phyloP scores from a whole-genome alignment of 1,140 invertebrate genomes.

The Drosophila lacertosa region DNA sequence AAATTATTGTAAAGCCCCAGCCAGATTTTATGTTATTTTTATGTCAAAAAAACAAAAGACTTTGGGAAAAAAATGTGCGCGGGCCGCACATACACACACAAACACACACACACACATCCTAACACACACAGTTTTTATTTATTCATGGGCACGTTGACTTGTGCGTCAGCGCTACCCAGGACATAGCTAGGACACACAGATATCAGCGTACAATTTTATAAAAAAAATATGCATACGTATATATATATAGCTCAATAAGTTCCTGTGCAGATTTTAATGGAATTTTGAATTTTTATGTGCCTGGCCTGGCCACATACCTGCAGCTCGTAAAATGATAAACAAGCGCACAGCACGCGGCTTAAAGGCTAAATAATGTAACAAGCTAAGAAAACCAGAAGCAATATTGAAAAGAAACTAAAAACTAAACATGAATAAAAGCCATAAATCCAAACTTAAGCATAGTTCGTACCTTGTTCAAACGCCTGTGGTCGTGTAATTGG shows the following conservation, averaged over 20 bases:
- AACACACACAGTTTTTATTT: constrained; percentile 45
- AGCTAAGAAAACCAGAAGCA: background rate
- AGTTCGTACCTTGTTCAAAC: constrained; percentile 35
- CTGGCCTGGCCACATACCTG: constrained; percentile 44
- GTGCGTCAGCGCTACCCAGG: constrained; percentile 31
- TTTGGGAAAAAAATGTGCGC: background rate
- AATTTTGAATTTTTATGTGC: constrained; percentile 39
- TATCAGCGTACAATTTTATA: constrained; percentile 31
- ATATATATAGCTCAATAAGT: constrained; percentile 11
- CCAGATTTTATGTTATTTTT: constrained; percentile 77
- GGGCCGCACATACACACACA: background rate
- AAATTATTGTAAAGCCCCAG: constrained; percentile 43
- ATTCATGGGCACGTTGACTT: constrained; percentile 45
- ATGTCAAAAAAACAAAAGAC: constrained; percentile 50
- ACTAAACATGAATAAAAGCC: background rate
- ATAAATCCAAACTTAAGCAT: constrained; percentile 18
- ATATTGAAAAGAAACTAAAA: background rate
- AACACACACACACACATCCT: constrained; percentile 27
- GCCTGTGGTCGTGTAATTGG: background rate
- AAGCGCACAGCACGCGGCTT: background rate
- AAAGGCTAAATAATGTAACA: background rate
- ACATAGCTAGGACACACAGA: constrained; percentile 8
- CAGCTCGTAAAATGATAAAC: constrained; percentile 30
- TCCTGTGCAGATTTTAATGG: constrained; percentile 35
- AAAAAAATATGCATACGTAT: constrained; percentile 10